Conservation (phyloP, 64 coral and sea anemone genomes). For the Platygyra sinensis region DNA sequence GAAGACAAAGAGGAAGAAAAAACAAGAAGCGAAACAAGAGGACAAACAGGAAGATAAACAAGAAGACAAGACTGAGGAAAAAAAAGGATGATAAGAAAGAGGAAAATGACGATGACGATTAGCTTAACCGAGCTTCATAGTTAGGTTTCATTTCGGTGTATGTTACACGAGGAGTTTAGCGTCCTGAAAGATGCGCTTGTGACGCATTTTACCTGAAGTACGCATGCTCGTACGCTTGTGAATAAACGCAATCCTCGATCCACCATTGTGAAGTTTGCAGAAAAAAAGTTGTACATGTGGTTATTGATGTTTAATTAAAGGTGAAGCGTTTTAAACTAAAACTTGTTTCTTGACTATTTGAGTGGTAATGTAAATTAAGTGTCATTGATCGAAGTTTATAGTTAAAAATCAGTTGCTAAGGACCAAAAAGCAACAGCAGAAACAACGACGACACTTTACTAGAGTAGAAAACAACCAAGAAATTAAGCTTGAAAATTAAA, state of each 20-base stretch:
- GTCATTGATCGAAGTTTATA: neutral
- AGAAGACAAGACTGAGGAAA: slow-evolving; percentile 12
- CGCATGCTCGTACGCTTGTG: slow-evolving; percentile 23
- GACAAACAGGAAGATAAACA: slow-evolving; percentile 22
- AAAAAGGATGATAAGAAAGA: neutral
- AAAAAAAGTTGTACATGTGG: slow-evolving; percentile 36
- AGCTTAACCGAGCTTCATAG: slow-evolving; percentile 25
- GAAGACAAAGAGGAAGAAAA: slow-evolving; percentile 30
- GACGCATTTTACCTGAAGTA: neutral
- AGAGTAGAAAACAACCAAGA: too few species aligned
- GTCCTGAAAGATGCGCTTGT: slow-evolving; percentile 26
- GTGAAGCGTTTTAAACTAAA: slow-evolving; percentile 45
- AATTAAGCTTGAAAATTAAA: too few species aligned
- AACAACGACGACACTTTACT: too few species aligned
- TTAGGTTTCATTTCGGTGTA: slow-evolving; percentile 50
- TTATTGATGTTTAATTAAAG: slow-evolving; percentile 52
- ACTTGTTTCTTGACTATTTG: neutral
- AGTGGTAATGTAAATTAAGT: neutral
- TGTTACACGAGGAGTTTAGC: slow-evolving; percentile 39
- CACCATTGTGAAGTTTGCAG: slow-evolving; percentile 8
- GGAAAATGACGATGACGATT: slow-evolving; percentile 32
- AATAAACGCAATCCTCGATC: slow-evolving; percentile 5
- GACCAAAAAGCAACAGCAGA: too few species aligned
- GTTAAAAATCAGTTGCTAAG: neutral
- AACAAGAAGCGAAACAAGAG: slow-evolving; percentile 26